Conservation (phyloP, 2,113 vertebrate species). For the Brienomyrus brachyistius region DNA sequence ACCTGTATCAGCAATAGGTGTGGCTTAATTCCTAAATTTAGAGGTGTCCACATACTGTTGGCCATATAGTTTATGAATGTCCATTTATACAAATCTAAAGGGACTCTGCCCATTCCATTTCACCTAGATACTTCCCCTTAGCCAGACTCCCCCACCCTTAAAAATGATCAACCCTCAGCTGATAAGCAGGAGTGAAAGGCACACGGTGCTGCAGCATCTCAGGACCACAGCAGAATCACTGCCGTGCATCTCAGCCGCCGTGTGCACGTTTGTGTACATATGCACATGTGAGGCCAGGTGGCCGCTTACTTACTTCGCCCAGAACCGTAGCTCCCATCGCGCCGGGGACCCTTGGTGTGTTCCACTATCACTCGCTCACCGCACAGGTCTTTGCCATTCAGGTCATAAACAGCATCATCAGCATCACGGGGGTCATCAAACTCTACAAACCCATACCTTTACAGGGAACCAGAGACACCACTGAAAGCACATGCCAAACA, state of each 20-base stretch:
- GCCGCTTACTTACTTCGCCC: conserved; percentile 77
- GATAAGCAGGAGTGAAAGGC: neutral
- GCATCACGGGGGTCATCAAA: conserved; percentile 93
- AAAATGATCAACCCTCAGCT: neutral
- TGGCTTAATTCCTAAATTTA: neutral
- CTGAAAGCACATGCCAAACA: neutral
- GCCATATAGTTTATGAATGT: neutral
- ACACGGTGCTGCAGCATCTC: neutral
- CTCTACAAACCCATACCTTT: conserved; percentile 92
- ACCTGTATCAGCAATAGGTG: neutral
- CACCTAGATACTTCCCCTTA: neutral
- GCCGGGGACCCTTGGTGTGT: conserved; percentile 68
- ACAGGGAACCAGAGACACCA: conserved; percentile 2
- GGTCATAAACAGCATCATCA: conserved; percentile 91
- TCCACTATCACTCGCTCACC: conserved; percentile 77
- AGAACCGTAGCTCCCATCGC: conserved; percentile 78
- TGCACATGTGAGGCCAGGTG: neutral
- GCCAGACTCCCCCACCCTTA: neutral
- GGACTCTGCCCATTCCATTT: neutral
- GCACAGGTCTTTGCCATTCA: conserved; percentile 93
- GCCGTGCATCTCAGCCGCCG: neutral
- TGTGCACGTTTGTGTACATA: neutral
- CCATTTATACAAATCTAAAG: neutral
- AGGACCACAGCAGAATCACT: neutral
- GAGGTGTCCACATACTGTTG: neutral